phyloP scores from a whole-genome alignment of 2,888 invertebrate species.

The Nezara viridula region DNA sequence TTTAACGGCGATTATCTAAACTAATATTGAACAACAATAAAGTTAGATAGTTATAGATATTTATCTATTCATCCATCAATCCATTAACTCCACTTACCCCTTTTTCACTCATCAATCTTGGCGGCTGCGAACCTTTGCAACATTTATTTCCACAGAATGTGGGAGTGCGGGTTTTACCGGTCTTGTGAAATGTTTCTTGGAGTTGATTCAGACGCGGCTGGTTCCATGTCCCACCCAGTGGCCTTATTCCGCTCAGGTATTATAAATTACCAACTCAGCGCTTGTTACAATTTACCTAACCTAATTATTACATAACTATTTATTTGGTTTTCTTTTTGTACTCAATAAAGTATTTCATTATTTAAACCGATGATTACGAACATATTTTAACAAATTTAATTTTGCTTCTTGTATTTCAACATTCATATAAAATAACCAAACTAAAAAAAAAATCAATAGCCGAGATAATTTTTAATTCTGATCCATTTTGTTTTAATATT shows the following conservation, averaged over 20 bases:
- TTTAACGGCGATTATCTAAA: too few species aligned
- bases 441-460: too few species aligned
- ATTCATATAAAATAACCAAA: too few species aligned
- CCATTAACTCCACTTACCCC: background rate
- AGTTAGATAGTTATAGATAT: too few species aligned
- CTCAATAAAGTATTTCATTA: background rate
- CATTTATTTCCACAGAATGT: slow-evolving; percentile 27
- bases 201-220: background rate
- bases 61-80: too few species aligned
- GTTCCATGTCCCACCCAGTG: slow-evolving; percentile 38
- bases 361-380: too few species aligned
- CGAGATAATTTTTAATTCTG: too few species aligned
- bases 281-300: background rate
- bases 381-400: too few species aligned
- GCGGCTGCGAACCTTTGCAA: background rate
- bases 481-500: too few species aligned
- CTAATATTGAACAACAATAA: too few species aligned
- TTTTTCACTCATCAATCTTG: background rate
- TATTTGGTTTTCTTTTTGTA: background rate
- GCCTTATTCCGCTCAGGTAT: background rate
- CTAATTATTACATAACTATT: background rate
- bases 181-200: slow-evolving; percentile 22
- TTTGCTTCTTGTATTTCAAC: too few species aligned
- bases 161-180: slow-evolving; percentile 42
- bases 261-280: background rate